Conservation (phyloP, 2,113 vertebrate species). For the Mirza zaza region DNA sequence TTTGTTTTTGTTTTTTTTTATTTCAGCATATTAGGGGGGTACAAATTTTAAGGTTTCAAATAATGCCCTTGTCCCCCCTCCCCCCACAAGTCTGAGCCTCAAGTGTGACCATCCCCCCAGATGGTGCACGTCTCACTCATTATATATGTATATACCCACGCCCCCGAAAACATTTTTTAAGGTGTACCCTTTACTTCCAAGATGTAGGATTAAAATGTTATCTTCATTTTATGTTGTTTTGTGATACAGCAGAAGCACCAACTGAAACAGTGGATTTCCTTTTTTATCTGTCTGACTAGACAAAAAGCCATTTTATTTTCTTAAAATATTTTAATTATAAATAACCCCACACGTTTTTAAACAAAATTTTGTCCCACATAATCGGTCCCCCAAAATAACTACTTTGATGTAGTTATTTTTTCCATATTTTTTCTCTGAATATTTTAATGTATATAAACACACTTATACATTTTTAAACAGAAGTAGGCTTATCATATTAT, state of each 20-base stretch:
- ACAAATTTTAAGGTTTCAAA: no score
- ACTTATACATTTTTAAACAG: conserved; percentile 12
- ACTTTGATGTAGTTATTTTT: background rate
- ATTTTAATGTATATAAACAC: background rate
- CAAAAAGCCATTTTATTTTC: conserved; percentile 1
- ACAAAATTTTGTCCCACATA: background rate
- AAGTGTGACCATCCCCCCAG: no score
- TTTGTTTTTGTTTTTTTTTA: no score
- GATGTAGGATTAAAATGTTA: background rate
- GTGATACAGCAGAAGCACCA: background rate
- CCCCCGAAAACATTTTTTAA: background rate
- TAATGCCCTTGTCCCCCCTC: no score
- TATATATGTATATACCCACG: no score
- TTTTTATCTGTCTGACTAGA: background rate
- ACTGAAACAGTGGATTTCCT: background rate
- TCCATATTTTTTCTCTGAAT: background rate
- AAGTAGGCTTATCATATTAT: background rate
- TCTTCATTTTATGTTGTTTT: background rate
- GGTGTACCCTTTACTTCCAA: background rate
- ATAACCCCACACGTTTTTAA: background rate
- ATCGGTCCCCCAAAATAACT: background rate
- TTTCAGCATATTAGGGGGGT: no score
- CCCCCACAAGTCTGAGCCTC: no score
- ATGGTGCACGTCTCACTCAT: no score
- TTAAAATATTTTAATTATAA: background rate